A percentile compares a stretch with the other conserved stretches of the same genome.
These are phyloP conservation scores for Anastrepha ludens DNA, from an alignment of 1,140 invertebrate genomes.

Conservation along the genomic window DNA sequence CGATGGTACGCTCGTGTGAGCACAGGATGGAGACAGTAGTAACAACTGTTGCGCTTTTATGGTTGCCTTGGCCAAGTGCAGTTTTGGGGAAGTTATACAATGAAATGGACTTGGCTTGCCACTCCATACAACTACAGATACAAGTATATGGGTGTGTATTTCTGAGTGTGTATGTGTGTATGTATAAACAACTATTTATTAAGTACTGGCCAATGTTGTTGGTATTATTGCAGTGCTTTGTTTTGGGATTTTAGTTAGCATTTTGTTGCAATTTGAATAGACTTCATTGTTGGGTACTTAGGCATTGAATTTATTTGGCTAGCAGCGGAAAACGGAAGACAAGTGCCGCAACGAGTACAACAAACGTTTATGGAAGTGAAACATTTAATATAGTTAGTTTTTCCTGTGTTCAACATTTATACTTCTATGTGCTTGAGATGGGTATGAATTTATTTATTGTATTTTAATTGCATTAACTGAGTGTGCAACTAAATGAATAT, in stretches of 20 bases:
- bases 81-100: background rate
- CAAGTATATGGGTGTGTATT: background rate
- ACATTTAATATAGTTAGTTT: slow-evolving; percentile 25
- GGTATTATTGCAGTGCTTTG: slow-evolving; percentile 39
- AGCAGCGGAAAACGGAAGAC: slow-evolving; percentile 37
- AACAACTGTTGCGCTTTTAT: slow-evolving; percentile 40
- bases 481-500: background rate
- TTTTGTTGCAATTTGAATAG: slow-evolving; percentile 47
- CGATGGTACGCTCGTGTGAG: background rate
- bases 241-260: slow-evolving; percentile 43
- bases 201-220: background rate
- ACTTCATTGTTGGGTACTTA: slow-evolving; percentile 48
- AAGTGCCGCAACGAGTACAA: background rate
- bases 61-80: slow-evolving; percentile 7
- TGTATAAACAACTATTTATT: background rate
- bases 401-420: background rate
- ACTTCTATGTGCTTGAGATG: background rate
- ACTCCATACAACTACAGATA: background rate
- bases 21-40: background rate
- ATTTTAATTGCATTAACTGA: slow-evolving; percentile 25
- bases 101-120: slow-evolving; percentile 17
- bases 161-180: background rate
- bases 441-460: slow-evolving; percentile 6
- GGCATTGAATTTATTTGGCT: slow-evolving; percentile 51
- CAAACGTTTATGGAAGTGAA: background rate